Percentiles rank a stretch among this genome's conserved stretches.
phyloP scores from a whole-genome alignment of 2,797 vertebrate genomes.

The Pelobates cultripes region DNA sequence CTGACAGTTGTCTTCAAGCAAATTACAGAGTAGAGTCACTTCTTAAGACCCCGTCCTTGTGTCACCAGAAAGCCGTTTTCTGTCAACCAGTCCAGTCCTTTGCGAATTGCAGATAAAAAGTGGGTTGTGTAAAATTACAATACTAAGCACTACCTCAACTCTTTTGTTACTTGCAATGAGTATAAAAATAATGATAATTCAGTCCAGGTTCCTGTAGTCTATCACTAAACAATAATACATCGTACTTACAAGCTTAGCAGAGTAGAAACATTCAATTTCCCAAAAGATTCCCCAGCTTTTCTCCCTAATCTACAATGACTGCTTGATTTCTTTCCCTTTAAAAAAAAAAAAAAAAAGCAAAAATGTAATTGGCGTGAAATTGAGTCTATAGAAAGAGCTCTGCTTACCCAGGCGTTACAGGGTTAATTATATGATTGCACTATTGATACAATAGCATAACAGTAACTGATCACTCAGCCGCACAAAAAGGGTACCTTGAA shows the following conservation, averaged over 20 bases:
- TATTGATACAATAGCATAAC: not conserved
- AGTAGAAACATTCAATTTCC: constrained; percentile 46
- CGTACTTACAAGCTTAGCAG: constrained; percentile 28
- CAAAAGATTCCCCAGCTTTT: not conserved
- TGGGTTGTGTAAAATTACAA: too few species aligned
- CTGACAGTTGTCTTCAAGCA: too few species aligned
- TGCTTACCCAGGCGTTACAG: not conserved
- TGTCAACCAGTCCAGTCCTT: too few species aligned
- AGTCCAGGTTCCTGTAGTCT: constrained; percentile 20
- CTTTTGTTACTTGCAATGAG: not conserved
- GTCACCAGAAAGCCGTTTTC: too few species aligned
- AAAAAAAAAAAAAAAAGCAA: not conserved
- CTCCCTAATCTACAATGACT: not conserved
- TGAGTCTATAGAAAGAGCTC: not conserved
- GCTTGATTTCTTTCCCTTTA: not conserved
- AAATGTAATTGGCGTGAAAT: not conserved
- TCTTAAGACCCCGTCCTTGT: too few species aligned
- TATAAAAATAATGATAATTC: constrained; percentile 10
- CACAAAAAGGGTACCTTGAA: not conserved
- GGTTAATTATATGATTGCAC: not conserved
- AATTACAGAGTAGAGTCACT: too few species aligned
- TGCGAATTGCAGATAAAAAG: too few species aligned
- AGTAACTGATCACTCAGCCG: not conserved
- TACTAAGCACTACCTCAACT: not conserved
- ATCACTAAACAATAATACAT: constrained; percentile 21